phyloP scores from a whole-genome alignment of 2,888 invertebrate species.

The Pseudoips prasinana region DNA sequence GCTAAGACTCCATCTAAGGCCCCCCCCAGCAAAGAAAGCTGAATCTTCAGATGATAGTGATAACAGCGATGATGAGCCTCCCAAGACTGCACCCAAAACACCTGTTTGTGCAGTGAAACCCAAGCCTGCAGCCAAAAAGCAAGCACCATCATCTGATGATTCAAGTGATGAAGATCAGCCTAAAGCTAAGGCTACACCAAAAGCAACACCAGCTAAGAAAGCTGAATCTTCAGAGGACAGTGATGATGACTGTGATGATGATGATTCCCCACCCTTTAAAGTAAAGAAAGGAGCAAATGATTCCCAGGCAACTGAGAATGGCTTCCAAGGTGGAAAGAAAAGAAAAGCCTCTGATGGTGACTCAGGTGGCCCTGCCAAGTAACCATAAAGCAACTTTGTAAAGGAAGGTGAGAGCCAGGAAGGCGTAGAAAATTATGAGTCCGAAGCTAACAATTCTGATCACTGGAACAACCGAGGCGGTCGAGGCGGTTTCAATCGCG shows the following conservation, averaged over 20 bases:
- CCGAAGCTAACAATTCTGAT: constrained; percentile 48
- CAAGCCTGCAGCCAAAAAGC: constrained; percentile 25
- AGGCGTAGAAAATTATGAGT: constrained; percentile 48
- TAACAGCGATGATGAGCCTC: constrained; percentile 58
- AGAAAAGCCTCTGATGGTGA: constrained; percentile 68
- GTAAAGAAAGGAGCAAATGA: constrained; percentile 36
- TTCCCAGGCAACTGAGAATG: constrained; percentile 30
- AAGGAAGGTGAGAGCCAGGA: constrained; percentile 77
- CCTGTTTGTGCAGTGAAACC: constrained; percentile 28
- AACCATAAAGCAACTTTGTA: constrained; percentile 87
- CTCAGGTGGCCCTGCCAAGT: constrained; percentile 65
- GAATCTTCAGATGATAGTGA: constrained; percentile 62
- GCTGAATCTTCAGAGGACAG: constrained; percentile 46
- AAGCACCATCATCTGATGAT: constrained; percentile 36
- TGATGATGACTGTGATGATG: constrained; percentile 38
- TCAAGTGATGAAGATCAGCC: constrained; percentile 45
- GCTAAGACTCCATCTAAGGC: constrained; percentile 27
- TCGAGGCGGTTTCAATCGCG: constrained; percentile 55
- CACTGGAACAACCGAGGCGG: constrained; percentile 54
- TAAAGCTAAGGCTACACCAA: constrained; percentile 33
- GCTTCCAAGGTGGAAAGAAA: constrained; percentile 59
- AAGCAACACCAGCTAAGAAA: constrained; percentile 40
- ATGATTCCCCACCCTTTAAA: constrained; percentile 49
- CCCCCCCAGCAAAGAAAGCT: constrained; percentile 35
- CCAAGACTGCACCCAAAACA: constrained; percentile 39